Conservation (phyloP, 2,113 vertebrate species). For the Zosterops japonicus region DNA sequence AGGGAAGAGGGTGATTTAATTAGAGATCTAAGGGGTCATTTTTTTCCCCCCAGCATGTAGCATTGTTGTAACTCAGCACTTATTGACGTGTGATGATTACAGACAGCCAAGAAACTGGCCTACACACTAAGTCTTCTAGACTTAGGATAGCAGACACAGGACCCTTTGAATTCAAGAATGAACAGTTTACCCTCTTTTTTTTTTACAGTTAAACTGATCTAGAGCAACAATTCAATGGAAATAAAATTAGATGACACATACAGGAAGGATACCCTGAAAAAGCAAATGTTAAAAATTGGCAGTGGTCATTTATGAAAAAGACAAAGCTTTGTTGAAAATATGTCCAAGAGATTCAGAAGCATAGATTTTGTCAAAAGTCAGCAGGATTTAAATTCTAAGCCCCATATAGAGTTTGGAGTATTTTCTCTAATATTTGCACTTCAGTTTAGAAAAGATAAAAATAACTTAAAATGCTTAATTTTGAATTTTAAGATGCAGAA, state of each 20-base stretch:
- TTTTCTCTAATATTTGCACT: background rate
- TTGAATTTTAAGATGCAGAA: background rate
- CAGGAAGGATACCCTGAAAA: background rate
- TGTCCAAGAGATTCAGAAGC: background rate
- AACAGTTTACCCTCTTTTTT: background rate
- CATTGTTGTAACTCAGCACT: background rate
- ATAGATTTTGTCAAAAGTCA: background rate
- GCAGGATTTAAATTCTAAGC: background rate
- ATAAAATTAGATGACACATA: background rate
- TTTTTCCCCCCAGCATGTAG: background rate
- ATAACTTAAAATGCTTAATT: background rate
- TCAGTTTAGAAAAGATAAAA: background rate
- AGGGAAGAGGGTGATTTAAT: slow-evolving; percentile 5
- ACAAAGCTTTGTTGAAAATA: background rate
- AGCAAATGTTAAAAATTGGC: background rate
- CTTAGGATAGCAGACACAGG: background rate
- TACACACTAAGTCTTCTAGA: background rate
- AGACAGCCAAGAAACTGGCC: background rate
- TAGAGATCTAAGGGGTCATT: background rate
- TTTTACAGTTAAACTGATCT: background rate
- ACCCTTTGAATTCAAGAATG: background rate
- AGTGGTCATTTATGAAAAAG: background rate
- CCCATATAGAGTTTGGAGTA: background rate
- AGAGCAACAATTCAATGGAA: background rate
- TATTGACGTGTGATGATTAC: background rate